These are phyloP conservation scores for Plebejus argus DNA, from an alignment of 2,888 invertebrate species.

Conservation along the genomic window DNA sequence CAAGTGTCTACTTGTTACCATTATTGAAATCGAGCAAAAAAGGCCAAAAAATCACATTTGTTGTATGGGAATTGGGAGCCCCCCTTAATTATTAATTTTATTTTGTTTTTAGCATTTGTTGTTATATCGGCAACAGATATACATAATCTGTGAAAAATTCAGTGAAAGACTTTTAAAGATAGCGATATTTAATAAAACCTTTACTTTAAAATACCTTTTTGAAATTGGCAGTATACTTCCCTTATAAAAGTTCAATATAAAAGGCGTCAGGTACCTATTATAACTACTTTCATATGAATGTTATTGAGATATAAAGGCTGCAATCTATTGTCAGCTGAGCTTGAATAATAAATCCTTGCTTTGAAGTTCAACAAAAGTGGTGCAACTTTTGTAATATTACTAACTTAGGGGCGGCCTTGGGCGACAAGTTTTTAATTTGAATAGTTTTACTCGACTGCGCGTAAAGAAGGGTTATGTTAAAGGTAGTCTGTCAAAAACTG, in stretches of 20 bases:
- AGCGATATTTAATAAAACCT: background rate
- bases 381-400: background rate
- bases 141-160: too few relatives aligned
- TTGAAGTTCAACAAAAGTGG: constrained; percentile 3
- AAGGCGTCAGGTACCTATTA: background rate
- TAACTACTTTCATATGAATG: background rate
- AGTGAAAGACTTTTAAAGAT: background rate
- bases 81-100: too few relatives aligned
- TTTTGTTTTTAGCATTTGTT: too few relatives aligned
- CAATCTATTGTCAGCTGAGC: background rate
- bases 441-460: background rate
- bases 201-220: background rate
- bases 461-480: too few relatives aligned
- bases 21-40: too few relatives aligned
- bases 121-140: too few relatives aligned
- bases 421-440: background rate
- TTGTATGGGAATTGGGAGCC: too few relatives aligned
- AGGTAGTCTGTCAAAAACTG: too few relatives aligned
- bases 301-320: background rate
- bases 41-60: too few relatives aligned
- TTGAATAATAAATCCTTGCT: constrained; percentile 7
- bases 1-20: too few relatives aligned
- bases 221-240: background rate
- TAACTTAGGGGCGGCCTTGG: background rate
- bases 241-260: background rate